A percentile compares a stretch with the other conserved stretches of the same genome.
These are phyloP conservation scores for Ceyx margarethae DNA, from an alignment of 2,113 vertebrate genomes.

Conservation along the genomic window DNA sequence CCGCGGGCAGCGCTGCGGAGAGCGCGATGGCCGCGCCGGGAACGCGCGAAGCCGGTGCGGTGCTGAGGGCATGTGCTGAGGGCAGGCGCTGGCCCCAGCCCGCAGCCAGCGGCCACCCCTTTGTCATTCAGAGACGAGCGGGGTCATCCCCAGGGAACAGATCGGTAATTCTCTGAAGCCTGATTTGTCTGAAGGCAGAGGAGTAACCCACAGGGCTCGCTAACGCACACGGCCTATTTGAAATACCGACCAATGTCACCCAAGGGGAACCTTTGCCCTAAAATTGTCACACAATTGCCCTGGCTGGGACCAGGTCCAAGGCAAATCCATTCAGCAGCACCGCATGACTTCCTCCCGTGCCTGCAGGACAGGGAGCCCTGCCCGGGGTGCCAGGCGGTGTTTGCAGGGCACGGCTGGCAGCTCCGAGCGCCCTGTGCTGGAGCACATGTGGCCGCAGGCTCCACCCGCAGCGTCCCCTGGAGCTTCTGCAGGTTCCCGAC, in stretches of 20 bases:
- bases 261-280: conserved; percentile 66
- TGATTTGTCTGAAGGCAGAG: neutral
- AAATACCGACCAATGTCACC: conserved; percentile 48
- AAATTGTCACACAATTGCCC: conserved; percentile 58
- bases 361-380: conserved; percentile 25
- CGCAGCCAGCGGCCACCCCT: neutral
- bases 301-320: conserved; percentile 56
- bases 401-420: neutral
- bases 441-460: fast-evolving
- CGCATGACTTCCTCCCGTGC: conserved; percentile 41
- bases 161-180: neutral
- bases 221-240: neutral
- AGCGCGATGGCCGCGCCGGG: no score
- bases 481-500: neutral
- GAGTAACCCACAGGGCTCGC: neutral
- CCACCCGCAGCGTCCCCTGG: neutral
- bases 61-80: no score
- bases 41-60: no score
- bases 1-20: no score
- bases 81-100: neutral
- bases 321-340: conserved; percentile 52
- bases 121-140: neutral
- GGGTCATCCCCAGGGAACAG: conserved; percentile 22
- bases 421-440: neutral
- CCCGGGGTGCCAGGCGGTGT: neutral